Evolutionary conservation across 2,113 vertebrate species (phyloP), one percentile per base, ranked within the genome.

Genomic region (Bombycilla garrulus): DNA sequence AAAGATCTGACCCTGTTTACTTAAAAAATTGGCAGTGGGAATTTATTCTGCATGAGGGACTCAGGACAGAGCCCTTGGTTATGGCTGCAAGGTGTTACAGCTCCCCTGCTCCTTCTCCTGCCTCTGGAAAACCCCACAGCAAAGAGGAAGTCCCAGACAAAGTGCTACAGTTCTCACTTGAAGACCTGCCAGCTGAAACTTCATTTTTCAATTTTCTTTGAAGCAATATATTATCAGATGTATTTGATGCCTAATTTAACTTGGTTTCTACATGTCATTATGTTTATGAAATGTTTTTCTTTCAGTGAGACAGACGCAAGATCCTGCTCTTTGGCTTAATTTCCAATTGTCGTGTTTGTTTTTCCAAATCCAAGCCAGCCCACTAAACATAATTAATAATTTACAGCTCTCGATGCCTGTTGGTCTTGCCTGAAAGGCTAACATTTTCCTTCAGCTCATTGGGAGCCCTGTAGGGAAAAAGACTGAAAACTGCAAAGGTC

Each of bases 241-340:
- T 22, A 78, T 51, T 69, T 94, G 81, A 73, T 96, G 57, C 67
- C 11, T 33, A 92, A 94, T 96, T 95, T 93, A 94, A 94, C 50
- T 77, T 67, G 28, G 17, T 74, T 25, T 21, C 51, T 33, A 73
- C 7, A 24, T 48, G 80, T 60, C 47, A 66, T 86, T 81, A 87
- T 74, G 19, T 47, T 84, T 69, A 73, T 88, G 67, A 93, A 86
- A 86, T 54, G 60, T 50, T 77, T 72, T 76, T 92, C 58, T 96
- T 93, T 92, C 90, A 96, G 82, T 36, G 31, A 78, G 57, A 42
- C 42, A 94, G 56, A 81, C 17, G 12, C 9, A 42, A 73, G 76
- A 72, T 70, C 50, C 69, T 85, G 38, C 35, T 95, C 56, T 87
- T 50, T 53, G 62, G 44, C 23, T 64, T 81, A 31, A 79, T 90